Conservation (phyloP, 2,888 invertebrate genomes). For the Tupiocoris notatus region DNA sequence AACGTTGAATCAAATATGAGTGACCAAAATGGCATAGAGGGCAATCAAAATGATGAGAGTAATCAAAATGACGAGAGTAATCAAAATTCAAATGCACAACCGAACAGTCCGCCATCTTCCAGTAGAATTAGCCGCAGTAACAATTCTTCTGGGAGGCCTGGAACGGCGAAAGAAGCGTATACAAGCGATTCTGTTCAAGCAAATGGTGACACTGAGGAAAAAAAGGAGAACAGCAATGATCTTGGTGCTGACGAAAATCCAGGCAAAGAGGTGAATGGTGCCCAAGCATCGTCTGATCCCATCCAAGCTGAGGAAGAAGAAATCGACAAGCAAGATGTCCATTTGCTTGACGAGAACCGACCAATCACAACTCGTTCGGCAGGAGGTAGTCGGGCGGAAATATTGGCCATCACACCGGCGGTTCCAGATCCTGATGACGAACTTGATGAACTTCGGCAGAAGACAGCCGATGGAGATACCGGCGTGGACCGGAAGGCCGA, state of each 20-base stretch:
- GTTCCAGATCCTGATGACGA: slow-evolving; percentile 50
- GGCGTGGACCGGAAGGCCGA: too few relatives aligned
- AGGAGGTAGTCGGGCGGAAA: slow-evolving; percentile 31
- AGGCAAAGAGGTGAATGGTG: not conserved
- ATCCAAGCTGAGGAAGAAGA: too few relatives aligned
- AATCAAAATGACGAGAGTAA: not conserved
- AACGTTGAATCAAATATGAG: not conserved
- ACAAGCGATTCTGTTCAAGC: slow-evolving; percentile 34
- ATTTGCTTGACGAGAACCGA: not conserved
- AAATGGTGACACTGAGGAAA: slow-evolving; percentile 10
- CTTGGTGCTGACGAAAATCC: not conserved
- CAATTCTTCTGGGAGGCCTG: not conserved
- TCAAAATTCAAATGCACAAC: slow-evolving; percentile 16
- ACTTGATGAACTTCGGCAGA: slow-evolving; percentile 50
- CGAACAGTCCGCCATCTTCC: too few relatives aligned
- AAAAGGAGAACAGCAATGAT: slow-evolving; percentile 27
- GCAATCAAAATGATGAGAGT: not conserved
- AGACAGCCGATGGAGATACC: slow-evolving; percentile 14
- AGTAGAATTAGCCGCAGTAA: slow-evolving; percentile 19
- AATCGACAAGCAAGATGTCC: too few relatives aligned
- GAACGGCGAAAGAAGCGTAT: not conserved
- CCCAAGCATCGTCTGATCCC: too few relatives aligned
- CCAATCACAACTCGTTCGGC: slow-evolving; percentile 20
- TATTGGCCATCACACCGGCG: slow-evolving; percentile 32
- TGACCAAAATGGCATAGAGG: slow-evolving; percentile 2